phyloP scores from a whole-genome alignment of 2,797 vertebrate genomes.

The Orientallactaga sibirica region DNA sequence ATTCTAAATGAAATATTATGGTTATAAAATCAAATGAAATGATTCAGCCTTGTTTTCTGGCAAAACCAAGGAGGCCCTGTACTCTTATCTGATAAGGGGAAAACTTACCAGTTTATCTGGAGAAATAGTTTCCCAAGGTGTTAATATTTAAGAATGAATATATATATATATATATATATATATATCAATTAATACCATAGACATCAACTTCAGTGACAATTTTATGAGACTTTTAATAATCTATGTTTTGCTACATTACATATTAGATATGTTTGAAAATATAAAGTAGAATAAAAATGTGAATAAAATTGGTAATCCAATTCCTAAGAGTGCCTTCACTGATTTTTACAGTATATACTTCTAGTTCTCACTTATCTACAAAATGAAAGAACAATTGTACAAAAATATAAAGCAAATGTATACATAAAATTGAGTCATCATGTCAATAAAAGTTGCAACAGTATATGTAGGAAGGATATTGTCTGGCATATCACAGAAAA shows the following conservation, averaged over 20 bases:
- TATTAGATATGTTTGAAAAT: slow-evolving; percentile 11
- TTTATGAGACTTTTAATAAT: neutral
- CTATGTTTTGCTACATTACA: neutral
- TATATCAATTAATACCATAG: neutral
- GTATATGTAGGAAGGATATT: neutral
- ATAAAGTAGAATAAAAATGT: slow-evolving; percentile 8
- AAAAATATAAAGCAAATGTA: neutral
- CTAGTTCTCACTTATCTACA: neutral
- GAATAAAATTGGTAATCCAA: neutral
- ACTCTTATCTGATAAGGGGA: slow-evolving; percentile 12
- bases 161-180: too few relatives aligned
- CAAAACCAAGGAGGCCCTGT: slow-evolving; percentile 23
- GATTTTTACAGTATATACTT: neutral
- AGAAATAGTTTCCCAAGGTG: neutral
- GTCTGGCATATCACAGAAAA: neutral
- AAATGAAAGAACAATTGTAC: neutral
- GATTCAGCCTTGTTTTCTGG: neutral
- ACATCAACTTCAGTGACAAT: neutral
- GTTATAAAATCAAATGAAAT: neutral
- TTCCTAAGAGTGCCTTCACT: neutral
- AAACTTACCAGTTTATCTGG: slow-evolving; percentile 26
- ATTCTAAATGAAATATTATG: neutral
- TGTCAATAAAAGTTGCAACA: neutral
- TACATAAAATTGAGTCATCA: neutral
- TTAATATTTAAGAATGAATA: neutral